Conservation (phyloP, 2,888 invertebrate species). For the Drosophila neutralis region DNA sequence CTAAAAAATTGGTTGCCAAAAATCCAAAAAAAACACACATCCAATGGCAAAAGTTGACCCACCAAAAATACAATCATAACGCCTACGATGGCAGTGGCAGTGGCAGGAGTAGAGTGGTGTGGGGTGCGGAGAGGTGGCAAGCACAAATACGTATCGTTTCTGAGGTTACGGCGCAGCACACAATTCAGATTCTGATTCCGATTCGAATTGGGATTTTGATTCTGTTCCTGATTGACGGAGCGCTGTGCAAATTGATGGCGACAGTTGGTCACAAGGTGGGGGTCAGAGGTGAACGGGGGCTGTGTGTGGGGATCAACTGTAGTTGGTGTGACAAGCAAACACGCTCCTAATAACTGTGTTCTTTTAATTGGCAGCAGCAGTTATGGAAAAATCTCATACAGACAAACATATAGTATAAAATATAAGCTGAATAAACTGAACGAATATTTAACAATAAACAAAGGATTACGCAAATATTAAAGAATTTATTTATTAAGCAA, state of each 20-base stretch:
- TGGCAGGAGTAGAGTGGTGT: background rate
- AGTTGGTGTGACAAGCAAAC: slow-evolving; percentile 11
- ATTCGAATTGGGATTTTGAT: slow-evolving; percentile 6
- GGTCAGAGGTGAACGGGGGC: slow-evolving; percentile 1
- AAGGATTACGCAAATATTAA: background rate
- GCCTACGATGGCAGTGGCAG: slow-evolving; percentile 11
- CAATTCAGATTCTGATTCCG: slow-evolving; percentile 2
- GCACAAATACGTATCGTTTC: slow-evolving; percentile 26
- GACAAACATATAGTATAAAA: background rate
- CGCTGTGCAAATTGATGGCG: slow-evolving; percentile 53
- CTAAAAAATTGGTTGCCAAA: slow-evolving; percentile 10
- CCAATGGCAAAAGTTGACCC: slow-evolving; percentile 19
- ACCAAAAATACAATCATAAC: slow-evolving; percentile 33
- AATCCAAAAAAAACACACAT: slow-evolving; percentile 11
- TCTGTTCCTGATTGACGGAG: slow-evolving; percentile 52
- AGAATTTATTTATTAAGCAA: background rate
- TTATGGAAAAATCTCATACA: background rate
- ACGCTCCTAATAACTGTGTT: slow-evolving; percentile 35
- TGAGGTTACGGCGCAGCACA: slow-evolving; percentile 49
- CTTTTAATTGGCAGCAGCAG: slow-evolving; percentile 1
- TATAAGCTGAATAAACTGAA: background rate
- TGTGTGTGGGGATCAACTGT: background rate
- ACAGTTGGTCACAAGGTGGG: slow-evolving; percentile 21
- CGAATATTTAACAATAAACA: background rate
- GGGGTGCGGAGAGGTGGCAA: background rate